A percentile compares a stretch with the other conserved stretches of the same genome.
Evolutionary conservation across 2,113 vertebrate species (phyloP).

Genomic region (Tupaia tana): DNA sequence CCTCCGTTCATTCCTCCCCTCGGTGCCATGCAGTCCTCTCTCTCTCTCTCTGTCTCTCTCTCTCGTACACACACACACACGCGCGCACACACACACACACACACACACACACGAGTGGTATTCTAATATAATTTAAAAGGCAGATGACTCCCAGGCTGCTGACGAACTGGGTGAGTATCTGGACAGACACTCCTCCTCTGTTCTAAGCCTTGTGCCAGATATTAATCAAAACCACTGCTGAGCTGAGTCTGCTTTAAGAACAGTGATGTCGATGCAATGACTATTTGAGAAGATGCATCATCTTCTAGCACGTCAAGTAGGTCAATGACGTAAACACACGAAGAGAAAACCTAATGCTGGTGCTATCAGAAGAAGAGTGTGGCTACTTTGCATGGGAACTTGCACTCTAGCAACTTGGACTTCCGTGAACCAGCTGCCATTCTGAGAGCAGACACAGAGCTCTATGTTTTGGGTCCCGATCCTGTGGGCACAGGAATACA

Average conservation of each 20-base stretch:
- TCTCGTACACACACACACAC: background rate
- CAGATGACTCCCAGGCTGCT: background rate
- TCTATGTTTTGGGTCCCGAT: background rate
- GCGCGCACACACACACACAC: background rate
- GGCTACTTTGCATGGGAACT: background rate
- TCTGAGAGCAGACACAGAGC: background rate
- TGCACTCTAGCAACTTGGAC: background rate
- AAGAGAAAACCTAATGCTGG: background rate
- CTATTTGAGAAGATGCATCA: background rate
- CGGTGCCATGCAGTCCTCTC: too few species aligned
- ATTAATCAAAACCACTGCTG: constrained; percentile 46
- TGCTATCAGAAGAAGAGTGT: background rate
- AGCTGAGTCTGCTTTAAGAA: background rate
- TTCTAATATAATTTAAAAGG: constrained; percentile 2
- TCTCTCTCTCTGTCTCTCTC: background rate
- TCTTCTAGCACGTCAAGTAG: background rate
- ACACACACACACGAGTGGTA: background rate
- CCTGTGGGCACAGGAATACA: background rate
- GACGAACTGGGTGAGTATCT: constrained; percentile 23
- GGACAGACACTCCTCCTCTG: background rate
- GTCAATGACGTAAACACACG: background rate
- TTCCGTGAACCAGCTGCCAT: background rate
- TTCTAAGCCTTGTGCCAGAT: background rate
- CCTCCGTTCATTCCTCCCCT: background rate
- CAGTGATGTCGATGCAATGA: background rate